Evolutionary conservation across 2,113 vertebrate genomes (phyloP), one percentile per base, ranked within the genome.

Genomic region (Notothenia rossii): DNA sequence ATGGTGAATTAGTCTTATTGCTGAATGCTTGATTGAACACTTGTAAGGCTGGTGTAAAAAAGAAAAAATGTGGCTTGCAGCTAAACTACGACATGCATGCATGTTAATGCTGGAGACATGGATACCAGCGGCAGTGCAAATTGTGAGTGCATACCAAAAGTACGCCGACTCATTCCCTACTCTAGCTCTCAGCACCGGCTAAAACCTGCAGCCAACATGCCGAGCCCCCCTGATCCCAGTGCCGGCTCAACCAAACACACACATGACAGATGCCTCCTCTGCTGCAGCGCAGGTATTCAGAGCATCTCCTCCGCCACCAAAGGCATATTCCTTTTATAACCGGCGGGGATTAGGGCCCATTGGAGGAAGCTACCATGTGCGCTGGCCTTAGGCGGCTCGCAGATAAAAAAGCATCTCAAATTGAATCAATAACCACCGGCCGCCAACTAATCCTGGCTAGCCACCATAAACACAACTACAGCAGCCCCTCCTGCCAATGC

Each of bases 341-440:
- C 88, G 82, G 84, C 82, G 66, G 82, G 91, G 92, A 92, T 92
- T 90, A 92, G 74, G 88, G 56, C 77, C 77, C 87, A 77, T 85
- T 79, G 88, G 82, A 92, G 90, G 89, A 91, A 88, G 83, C 89
- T 73, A 86, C 88, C 87, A 90, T 89, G 91, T 91, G 90, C 79
- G 43, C 69, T 18, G 68, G 89, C 85, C 88, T 87, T 85, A 83
- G 84, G 86, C 29, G 75, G 89, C 92, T 84, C 61, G 88, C 87
- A 88, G 91, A 93, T 91, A 80, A 91, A 93, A 93, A 90, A 91
- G 91, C 87, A 91, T 90, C 88, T 90, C 89, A 93, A 94, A 93
- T 93, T 91, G 88, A 94, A 93, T 93, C 91, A 93, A 91, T 92
- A 94, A 93, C 89, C 83, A 63, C 91, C 86, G 83, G 89, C 88